Evolutionary conservation across 2,797 vertebrate species (phyloP), one percentile per base, ranked within the genome.

Genomic region (Dromococcyx pavoninus): DNA sequence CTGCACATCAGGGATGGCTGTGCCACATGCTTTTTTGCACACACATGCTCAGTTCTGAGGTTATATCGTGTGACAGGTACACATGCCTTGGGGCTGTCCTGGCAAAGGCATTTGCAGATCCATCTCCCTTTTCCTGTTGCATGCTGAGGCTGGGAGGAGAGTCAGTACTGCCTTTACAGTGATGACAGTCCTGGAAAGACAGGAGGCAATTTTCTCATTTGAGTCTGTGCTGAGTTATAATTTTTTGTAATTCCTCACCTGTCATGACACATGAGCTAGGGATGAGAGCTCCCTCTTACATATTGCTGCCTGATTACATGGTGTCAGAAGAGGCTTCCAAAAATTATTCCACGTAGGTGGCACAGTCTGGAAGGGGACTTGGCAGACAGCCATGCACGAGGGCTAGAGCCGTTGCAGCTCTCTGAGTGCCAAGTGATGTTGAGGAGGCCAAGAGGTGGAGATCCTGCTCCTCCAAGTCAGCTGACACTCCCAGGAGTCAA

Each of bases 121-220:
- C 32, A 35, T 28, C 30, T 82, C 57, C 48, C 50, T 77, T 74
- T 57, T 69, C 65, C 69, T 11, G 15, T 35, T 57, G 50, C 25
- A 37, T 0, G 4, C 50, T 39, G 41, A 58, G 73, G 23, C 69
- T 86, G 79, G 70, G 62, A 91, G 37, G 30, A 27, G 39, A 82
- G 17, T 37, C 17, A 86, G 60, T 0, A 0, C 39, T 85, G 37
- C 13, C 2, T 83, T 94, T 80, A 53, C 32, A 30, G 44, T 82
- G 71, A 93, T 81, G 65, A 91, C 64, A 74, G 64, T 67, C 64
- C 53, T 76, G 54, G 74, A 73, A 80, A 92, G 89, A 91, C 80
- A 93, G 53, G 89, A 72, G 89, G 61, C 57, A 93, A 95, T 96
- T 94, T 96, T 91, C 86, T 93, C 64, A 95, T 96, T 94, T 91